A percentile compares a stretch with the other conserved stretches of the same genome.
Evolutionary conservation across 2,113 vertebrate genomes (phyloP).

Genomic region (Arizona elegans): DNA sequence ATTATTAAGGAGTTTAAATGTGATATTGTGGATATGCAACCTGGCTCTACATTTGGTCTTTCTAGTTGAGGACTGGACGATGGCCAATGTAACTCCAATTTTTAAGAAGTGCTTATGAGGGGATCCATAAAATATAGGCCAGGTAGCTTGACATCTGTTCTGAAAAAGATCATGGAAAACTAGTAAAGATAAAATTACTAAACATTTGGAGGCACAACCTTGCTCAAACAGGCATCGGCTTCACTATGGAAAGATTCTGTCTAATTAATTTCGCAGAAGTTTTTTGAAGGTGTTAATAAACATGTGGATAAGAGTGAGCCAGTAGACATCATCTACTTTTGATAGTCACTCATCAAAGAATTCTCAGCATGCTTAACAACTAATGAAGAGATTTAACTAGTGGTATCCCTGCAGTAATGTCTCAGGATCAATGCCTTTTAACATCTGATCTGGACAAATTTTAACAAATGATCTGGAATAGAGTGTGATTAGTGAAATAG

Average conservation of each 20-base stretch:
- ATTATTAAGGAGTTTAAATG: background rate
- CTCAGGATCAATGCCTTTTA: background rate
- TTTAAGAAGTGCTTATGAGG: background rate
- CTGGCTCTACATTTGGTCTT: background rate
- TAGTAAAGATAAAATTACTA: background rate
- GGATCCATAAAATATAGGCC: background rate
- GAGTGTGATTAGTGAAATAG: background rate
- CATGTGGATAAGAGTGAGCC: background rate
- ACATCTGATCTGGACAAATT: background rate
- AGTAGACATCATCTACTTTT: background rate
- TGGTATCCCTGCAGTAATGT: background rate
- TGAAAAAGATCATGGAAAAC: background rate
- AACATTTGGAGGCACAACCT: background rate
- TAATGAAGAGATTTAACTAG: background rate
- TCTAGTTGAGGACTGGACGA: background rate
- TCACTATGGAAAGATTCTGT: background rate
- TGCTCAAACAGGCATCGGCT: background rate
- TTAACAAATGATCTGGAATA: background rate
- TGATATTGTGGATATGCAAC: background rate
- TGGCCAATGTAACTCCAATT: background rate
- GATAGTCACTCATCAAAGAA: background rate
- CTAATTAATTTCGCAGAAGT: background rate
- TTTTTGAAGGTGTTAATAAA: background rate
- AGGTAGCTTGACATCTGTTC: background rate
- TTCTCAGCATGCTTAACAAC: background rate